phyloP scores from a whole-genome alignment of 2,888 invertebrate species.

The Mythimna ferrago region DNA sequence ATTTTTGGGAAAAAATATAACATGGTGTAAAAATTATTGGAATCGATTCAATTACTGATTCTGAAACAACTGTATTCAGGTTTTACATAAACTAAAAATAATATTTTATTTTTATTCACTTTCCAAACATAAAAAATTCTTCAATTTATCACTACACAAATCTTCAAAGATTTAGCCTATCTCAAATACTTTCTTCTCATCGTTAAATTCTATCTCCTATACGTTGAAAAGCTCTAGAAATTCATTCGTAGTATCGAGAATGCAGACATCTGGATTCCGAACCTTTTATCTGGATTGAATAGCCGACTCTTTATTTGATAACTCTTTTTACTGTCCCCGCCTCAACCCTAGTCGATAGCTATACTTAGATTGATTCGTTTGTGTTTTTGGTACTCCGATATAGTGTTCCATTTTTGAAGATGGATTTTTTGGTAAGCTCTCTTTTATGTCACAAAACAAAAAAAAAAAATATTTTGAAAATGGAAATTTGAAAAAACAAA shows the following conservation, averaged over 20 bases:
- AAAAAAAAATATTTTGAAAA: too few species aligned
- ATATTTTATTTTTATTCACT: too few species aligned
- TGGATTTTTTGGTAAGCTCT: background rate
- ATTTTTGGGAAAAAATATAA: too few species aligned
- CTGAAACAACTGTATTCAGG: too few species aligned
- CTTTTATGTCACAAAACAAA: too few species aligned
- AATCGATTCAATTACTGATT: too few species aligned
- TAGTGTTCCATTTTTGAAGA: background rate
- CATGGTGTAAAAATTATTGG: too few species aligned
- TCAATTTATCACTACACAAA: constrained; percentile 3
- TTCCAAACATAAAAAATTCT: too few species aligned
- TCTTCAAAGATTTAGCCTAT: background rate
- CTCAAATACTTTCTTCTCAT: background rate
- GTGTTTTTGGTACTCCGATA: background rate
- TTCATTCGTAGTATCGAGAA: constrained; percentile 57
- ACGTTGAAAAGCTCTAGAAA: constrained; percentile 27
- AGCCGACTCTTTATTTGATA: constrained; percentile 63
- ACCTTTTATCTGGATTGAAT: constrained; percentile 75
- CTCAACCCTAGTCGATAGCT: constrained; percentile 34
- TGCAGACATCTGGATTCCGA: constrained; percentile 66
- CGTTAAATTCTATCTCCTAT: constrained; percentile 26
- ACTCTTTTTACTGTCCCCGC: constrained; percentile 63
- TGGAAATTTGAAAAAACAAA: too few species aligned
- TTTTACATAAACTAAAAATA: too few species aligned
- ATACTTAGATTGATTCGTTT: constrained; percentile 59